A percentile compares a stretch with the other conserved stretches of the same genome.
Evolutionary conservation across 2,888 invertebrate species (phyloP).

Genomic region (Dryococelus australis): DNA sequence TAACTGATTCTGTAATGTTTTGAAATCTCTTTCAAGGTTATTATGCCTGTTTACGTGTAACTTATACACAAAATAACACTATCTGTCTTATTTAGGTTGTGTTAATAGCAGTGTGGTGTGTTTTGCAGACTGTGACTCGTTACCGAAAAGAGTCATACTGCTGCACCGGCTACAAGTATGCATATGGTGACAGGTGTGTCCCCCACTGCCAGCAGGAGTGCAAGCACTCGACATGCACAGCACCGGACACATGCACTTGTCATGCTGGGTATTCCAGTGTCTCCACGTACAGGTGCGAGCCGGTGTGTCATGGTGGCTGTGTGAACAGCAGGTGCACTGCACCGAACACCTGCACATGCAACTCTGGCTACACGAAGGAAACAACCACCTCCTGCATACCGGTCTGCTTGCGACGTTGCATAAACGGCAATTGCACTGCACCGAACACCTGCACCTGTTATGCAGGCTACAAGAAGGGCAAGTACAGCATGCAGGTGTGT

Average conservation of each 20-base stretch:
- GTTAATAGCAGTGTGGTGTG: not conserved
- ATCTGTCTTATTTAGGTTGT: no score
- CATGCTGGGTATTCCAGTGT: constrained; percentile 54
- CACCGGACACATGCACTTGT: constrained; percentile 52
- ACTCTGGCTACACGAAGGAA: constrained; percentile 43
- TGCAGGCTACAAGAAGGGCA: constrained; percentile 58
- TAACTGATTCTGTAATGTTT: no score
- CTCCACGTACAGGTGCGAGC: constrained; percentile 36
- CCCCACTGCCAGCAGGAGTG: constrained; percentile 44
- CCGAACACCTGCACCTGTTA: constrained; percentile 66
- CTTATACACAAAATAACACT: no score
- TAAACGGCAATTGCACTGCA: constrained; percentile 61
- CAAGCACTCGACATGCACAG: constrained; percentile 47
- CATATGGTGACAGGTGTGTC: constrained; percentile 31
- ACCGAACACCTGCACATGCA: constrained; percentile 55
- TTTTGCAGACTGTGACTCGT: not conserved
- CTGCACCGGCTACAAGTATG: constrained; percentile 35
- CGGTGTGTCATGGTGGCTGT: constrained; percentile 40
- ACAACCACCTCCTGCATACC: constrained; percentile 35
- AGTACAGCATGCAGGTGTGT: constrained; percentile 48
- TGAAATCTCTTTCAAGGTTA: no score
- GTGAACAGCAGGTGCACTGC: constrained; percentile 49
- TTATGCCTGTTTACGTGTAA: no score
- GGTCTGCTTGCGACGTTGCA: constrained; percentile 50
- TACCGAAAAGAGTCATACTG: constrained; percentile 32